These are phyloP conservation scores for Remorina albescens DNA, from an alignment of 2,797 vertebrate genomes.

Conservation along the genomic window DNA sequence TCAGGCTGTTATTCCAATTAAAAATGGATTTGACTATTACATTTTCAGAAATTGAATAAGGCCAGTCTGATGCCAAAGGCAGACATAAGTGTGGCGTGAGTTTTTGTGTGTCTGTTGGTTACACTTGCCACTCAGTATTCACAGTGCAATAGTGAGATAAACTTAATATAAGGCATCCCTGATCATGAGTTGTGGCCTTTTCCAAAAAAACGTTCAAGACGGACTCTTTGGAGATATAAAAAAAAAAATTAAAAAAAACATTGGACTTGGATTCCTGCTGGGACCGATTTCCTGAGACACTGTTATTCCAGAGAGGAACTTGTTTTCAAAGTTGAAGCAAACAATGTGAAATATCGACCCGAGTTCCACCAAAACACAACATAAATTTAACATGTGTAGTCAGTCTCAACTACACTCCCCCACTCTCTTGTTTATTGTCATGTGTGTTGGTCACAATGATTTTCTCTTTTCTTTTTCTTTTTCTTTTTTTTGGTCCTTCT, in stretches of 20 bases:
- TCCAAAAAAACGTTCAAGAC: not conserved
- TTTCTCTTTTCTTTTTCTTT: not conserved
- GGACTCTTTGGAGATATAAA: not conserved
- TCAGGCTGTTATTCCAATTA: constrained; percentile 3
- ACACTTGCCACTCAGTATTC: not conserved
- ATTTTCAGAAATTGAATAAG: not conserved
- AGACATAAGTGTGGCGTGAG: too few species aligned
- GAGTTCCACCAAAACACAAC: not conserved
- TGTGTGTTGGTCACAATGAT: not conserved
- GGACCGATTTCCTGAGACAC: not conserved
- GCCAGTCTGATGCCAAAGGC: not conserved
- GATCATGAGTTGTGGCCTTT: not conserved
- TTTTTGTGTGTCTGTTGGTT: not conserved
- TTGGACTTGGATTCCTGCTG: not conserved
- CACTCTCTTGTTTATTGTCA: not conserved
- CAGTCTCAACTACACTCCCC: not conserved
- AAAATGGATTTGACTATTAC: not conserved
- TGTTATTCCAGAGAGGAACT: not conserved
- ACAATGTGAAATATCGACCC: not conserved
- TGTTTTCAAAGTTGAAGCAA: not conserved
- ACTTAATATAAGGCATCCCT: not conserved
- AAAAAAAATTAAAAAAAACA: not conserved
- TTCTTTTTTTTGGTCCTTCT: not conserved
- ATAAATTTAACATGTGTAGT: not conserved
- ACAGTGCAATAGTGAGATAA: not conserved